phyloP scores from a whole-genome alignment of 1,140 invertebrate genomes.

The Brachionus rubens region DNA sequence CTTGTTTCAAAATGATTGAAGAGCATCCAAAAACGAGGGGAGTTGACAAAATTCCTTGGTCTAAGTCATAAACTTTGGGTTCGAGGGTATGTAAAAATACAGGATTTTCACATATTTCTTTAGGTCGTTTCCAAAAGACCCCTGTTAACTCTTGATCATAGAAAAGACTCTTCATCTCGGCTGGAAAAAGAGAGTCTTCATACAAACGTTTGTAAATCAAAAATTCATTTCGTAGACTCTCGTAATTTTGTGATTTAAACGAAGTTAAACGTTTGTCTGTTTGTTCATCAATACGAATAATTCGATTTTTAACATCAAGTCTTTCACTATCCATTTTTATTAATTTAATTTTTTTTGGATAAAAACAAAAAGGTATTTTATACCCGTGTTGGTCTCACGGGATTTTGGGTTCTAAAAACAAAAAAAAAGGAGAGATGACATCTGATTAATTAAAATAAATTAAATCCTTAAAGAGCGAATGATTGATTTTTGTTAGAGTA shows the following conservation, averaged over 20 bases:
- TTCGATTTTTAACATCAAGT: neutral
- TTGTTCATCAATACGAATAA: neutral
- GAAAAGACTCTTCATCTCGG: neutral
- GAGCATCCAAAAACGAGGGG: conserved; percentile 67
- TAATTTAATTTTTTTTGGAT: neutral
- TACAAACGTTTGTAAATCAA: neutral
- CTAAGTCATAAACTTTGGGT: conserved; percentile 64
- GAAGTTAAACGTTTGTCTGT: neutral
- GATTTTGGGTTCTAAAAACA: too few species aligned
- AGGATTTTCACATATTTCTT: conserved; percentile 52
- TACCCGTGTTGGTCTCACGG: neutral
- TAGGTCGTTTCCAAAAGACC: neutral
- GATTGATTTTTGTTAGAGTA: too few species aligned
- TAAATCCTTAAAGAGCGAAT: too few species aligned
- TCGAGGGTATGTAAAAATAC: conserved; percentile 52
- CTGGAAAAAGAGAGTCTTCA: neutral
- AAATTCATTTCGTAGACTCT: neutral
- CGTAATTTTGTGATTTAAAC: conserved; percentile 11
- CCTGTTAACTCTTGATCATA: neutral
- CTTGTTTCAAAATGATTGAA: conserved; percentile 67
- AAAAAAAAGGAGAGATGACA: too few species aligned
- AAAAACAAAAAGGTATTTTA: neutral
- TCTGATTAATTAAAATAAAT: too few species aligned
- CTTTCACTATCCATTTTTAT: neutral
- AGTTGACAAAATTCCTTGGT: conserved; percentile 63